phyloP scores from a whole-genome alignment of 2,113 vertebrate species.

The Myrmecophaga tridactyla region DNA sequence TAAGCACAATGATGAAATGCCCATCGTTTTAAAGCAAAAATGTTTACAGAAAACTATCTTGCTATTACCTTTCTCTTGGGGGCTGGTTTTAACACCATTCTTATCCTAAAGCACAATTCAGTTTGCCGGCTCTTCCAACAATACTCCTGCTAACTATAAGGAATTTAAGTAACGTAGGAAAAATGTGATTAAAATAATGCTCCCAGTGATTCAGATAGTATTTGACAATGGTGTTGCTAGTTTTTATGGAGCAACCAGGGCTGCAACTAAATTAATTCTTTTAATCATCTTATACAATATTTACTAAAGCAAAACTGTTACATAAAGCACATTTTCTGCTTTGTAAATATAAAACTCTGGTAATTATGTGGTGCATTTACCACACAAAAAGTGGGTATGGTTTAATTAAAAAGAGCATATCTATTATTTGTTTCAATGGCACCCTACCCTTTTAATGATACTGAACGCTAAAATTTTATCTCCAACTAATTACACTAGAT shows the following conservation, averaged over 20 bases:
- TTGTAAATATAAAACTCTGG: conserved; percentile 52
- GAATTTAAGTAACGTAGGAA: conserved; percentile 36
- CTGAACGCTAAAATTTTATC: conserved; percentile 50
- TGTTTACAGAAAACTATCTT: background rate
- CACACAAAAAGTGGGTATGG: conserved; percentile 29
- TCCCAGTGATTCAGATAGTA: background rate
- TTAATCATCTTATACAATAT: conserved; percentile 70
- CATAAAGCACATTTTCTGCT: conserved; percentile 60
- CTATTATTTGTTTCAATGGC: conserved; percentile 56
- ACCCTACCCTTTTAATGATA: conserved; percentile 50
- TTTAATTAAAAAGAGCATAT: conserved; percentile 68
- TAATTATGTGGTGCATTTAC: conserved; percentile 64
- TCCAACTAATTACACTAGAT: background rate
- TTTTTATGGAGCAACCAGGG: conserved; percentile 39
- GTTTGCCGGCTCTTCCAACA: conserved; percentile 26
- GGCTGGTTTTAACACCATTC: background rate
- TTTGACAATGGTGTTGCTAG: conserved; percentile 32
- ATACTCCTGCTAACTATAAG: background rate
- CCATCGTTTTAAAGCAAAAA: background rate
- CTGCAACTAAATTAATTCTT: conserved; percentile 67
- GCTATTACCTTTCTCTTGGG: background rate
- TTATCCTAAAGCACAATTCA: conserved; percentile 11
- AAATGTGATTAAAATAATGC: background rate
- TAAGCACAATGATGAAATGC: conserved; percentile 20
- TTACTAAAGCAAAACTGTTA: conserved; percentile 62